Evolutionary conservation across 2,797 vertebrate genomes (phyloP), one percentile per base, ranked within the genome.

Genomic region (Acanthurus leucopareius): DNA sequence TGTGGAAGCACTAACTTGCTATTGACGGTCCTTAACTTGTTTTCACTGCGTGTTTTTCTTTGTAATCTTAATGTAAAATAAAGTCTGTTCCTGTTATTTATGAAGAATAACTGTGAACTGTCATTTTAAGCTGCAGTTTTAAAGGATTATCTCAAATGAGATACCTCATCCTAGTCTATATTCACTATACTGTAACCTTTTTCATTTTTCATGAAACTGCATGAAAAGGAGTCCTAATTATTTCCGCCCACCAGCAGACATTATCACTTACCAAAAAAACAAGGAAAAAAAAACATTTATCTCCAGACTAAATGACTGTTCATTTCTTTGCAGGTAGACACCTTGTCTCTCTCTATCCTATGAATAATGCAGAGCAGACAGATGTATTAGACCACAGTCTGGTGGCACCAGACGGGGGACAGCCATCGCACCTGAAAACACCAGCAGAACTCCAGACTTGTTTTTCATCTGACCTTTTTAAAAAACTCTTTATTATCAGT

Each of bases 391-490:
- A 82, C 75, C 66, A 75, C 74, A 67, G 86, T 83, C 79, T 89
- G 77, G 79, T 71, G 87, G 77, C 76, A 80, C 69, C 75, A 90
- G 88, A 85, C 81, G 2, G 5, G 28, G 61, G 69, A 78, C 77
- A 68, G 70, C 19, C 79, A 61, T 86, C 83, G 65, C 66, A 88
- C 79, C 88, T 89, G 79, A 19, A 77, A 76, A 71, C 64, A 67
- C 80, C 78, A 79, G 85, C 74, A 73, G 53, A 75, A 80, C 74
- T 63, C 60, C 70, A 79, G 69, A 92, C 75, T 73, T 80, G 75
- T 86, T 92, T 88, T 80, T 72, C 73, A 70, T 64, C 75, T 89
- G 90, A 92, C 86, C 90, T 93, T 93, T 90, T 81, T 72, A 77
- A 84, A 88, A 85, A 69, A 44, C 66, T 63, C 11, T 25, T 79